These are phyloP conservation scores for Fragum fragum DNA, from an alignment of 2,888 invertebrate genomes.

Conservation along the genomic window DNA sequence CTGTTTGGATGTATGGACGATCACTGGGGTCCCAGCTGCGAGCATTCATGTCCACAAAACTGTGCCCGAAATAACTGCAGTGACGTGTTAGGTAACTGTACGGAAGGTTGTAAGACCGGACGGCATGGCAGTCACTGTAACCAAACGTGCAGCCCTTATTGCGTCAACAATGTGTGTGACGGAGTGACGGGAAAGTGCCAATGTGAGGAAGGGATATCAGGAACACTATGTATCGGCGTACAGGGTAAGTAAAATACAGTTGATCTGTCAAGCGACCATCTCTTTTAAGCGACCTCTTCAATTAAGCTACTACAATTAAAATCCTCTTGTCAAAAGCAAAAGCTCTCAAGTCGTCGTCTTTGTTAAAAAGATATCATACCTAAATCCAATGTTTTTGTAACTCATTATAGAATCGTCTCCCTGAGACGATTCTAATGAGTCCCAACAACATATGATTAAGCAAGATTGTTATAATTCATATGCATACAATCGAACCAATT, in stretches of 20 bases:
- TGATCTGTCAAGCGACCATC: too few relatives aligned
- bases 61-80: conserved; percentile 36
- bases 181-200: conserved; percentile 23
- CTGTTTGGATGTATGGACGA: conserved; percentile 40
- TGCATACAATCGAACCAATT: too few relatives aligned
- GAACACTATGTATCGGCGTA: not conserved
- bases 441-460: too few relatives aligned
- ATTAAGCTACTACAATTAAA: too few relatives aligned
- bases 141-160: conserved; percentile 41
- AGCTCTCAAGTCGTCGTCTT: too few relatives aligned
- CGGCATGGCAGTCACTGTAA: conserved; percentile 46
- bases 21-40: conserved; percentile 43
- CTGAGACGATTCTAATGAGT: too few relatives aligned
- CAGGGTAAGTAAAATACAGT: not conserved
- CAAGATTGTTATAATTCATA: too few relatives aligned
- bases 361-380: too few relatives aligned
- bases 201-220: conserved; percentile 1
- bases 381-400: too few relatives aligned
- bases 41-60: conserved; percentile 25
- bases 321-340: too few relatives aligned
- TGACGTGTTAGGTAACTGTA: conserved; percentile 43
- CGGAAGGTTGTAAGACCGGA: conserved; percentile 38
- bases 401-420: too few relatives aligned
- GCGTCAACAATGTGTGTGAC: conserved; percentile 52
- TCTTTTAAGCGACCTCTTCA: too few relatives aligned